phyloP scores from a whole-genome alignment of 2,888 invertebrate species.

The Watsonalla cultraria region DNA sequence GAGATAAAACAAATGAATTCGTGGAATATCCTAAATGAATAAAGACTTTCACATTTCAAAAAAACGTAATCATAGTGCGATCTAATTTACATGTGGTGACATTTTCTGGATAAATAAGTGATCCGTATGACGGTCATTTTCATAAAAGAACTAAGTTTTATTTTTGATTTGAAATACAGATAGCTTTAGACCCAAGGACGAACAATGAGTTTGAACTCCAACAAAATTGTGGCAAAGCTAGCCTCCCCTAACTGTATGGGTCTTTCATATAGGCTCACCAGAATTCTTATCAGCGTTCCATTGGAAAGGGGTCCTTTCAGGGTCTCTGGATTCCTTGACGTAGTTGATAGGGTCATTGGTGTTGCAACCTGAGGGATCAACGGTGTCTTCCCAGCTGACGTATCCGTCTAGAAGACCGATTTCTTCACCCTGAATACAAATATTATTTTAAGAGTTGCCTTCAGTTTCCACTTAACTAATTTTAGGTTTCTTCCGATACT shows the following conservation, averaged over 20 bases:
- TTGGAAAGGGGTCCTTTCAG: constrained; percentile 82
- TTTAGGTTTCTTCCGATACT: constrained; percentile 3
- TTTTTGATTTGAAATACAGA: no score
- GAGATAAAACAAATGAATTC: not conserved
- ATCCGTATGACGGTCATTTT: no score
- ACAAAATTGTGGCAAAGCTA: no score
- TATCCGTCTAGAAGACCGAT: constrained; percentile 86
- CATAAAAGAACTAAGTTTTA: no score
- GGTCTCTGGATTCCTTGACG: constrained; percentile 79
- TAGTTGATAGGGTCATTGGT: constrained; percentile 82
- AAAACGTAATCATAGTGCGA: no score
- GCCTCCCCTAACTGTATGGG: no score
- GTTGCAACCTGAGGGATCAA: constrained; percentile 83
- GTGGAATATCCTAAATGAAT: not conserved
- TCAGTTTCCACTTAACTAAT: not conserved
- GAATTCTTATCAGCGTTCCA: constrained; percentile 80
- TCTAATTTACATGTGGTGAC: no score
- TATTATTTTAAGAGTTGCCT: not conserved
- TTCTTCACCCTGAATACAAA: constrained; percentile 84
- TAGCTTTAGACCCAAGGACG: no score
- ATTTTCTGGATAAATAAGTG: no score
- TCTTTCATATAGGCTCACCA: constrained; percentile 39
- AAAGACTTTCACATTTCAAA: no score
- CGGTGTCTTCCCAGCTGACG: constrained; percentile 82
- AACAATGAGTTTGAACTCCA: no score